Evolutionary conservation across 2,113 vertebrate genomes (phyloP).

Genomic region (Hyperopisus bebe): DNA sequence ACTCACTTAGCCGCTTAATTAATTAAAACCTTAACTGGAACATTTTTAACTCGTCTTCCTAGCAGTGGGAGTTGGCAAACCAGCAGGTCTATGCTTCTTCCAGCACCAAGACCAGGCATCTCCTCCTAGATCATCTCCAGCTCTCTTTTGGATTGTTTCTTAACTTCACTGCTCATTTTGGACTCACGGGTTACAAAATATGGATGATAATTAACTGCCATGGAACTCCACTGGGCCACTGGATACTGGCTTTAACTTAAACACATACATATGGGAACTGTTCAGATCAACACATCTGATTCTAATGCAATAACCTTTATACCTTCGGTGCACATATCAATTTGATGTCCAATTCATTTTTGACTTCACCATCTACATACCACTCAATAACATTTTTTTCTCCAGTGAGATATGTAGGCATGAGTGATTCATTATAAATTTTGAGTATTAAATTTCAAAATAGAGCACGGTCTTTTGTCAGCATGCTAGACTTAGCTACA

Average conservation of each 20-base stretch:
- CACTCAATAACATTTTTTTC: background rate
- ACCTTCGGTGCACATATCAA: background rate
- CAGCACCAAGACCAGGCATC: background rate
- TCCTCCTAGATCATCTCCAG: background rate
- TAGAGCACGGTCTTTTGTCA: background rate
- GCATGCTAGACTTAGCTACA: slow-evolving; percentile 1
- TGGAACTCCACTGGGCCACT: background rate
- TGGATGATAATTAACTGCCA: background rate
- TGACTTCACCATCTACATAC: background rate
- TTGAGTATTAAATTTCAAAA: background rate
- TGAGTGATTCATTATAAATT: background rate
- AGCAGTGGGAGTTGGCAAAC: slow-evolving; percentile 12
- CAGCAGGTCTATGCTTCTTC: background rate
- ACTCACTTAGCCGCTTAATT: slow-evolving; percentile 9
- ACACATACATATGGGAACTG: background rate
- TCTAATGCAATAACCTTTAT: background rate
- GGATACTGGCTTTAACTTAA: background rate
- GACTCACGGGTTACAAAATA: background rate
- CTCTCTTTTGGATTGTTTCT: background rate
- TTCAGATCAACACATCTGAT: background rate
- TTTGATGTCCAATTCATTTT: background rate
- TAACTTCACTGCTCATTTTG: background rate
- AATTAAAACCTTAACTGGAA: slow-evolving; percentile 17
- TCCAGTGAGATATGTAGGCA: background rate
- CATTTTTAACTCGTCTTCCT: slow-evolving; percentile 13